Evolutionary conservation across 92 coral and sea anemone species (phyloP), one percentile per base, ranked within the genome.

Genomic region (Nematostella vectensis): DNA sequence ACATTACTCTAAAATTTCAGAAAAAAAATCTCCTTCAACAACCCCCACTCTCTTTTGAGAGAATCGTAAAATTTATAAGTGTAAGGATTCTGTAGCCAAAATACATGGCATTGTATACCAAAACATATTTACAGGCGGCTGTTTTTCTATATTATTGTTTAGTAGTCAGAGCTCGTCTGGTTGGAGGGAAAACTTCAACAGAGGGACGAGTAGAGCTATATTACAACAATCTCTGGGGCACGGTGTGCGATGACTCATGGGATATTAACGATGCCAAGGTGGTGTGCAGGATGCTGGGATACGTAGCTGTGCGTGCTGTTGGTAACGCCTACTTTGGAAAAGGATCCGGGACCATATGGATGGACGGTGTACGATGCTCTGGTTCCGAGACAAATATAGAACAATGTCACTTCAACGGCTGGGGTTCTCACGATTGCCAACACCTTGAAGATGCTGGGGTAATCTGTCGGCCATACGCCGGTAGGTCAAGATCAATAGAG

Each of bases 201-300:
- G 76, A 74, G 48, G 81, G 81, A 2, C 60, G 81, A 4, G 81
- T 75, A 0, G 81, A 75, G 31, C 47, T 75, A 22, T 68, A 37
- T 29, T 59, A 54, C 21, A 21, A 45, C 31, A 59, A 54, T 0
- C 3, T 60, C 4, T 77, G 83, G 83, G 83, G 83, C 2, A 77
- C 69, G n/a, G 31, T 77, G 11, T 77, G 83, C 33, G 74, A 77
- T 48, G 72, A 65, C 48, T 3, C 11, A 15, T 77, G 77, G 77
- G 79, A 62, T 40, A 29, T 59, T 25, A 63, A 60, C 17, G 70
- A 78, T 19, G 52, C 65, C 2, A 43, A 59, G 1, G 85, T 78
- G 0, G 65, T 72, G 17, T 78, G 85, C 27, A 18, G 45, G 3
- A 77, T 69, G 57, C 58, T 54, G 12, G 72, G 72, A 3, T 71